Evolutionary conservation across 1,140 invertebrate species (phyloP), one percentile per base, ranked within the genome.

Genomic region (Drosophila nigromelanica): DNA sequence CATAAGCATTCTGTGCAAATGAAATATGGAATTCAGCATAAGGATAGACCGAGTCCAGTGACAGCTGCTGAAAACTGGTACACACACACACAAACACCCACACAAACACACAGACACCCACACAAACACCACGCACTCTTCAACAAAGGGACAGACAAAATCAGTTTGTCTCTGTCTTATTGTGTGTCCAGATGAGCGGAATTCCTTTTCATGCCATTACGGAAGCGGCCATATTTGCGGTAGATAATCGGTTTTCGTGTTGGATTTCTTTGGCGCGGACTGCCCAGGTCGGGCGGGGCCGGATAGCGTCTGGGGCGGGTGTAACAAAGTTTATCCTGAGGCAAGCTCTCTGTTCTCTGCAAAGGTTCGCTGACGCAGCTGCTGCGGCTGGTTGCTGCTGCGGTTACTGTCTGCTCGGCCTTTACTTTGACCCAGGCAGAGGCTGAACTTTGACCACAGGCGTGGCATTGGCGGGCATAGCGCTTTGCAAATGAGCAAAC

Each of bases 221-320:
- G 73, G 78, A 86, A 78, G 63, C 70, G 63, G 74, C 74, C 81
- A 86, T 86, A 86, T 87, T 86, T 83, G 82, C 62, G 82, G 81
- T 62, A 81, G 81, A 87, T 86, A 86, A 86, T 87, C 81, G 82
- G 74, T 86, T 75, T 62, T 73, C 64, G 50, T 67, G 58, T 60
- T 61, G 50, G 37, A 42, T 50, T 27, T 30, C 54, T 50, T 54
- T 56, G 66, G 18, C 35, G 12, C 12, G 5, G n/a, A 5, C 15
- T 6, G 51, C 7, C 15, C 33, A 24, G 30, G 50, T 7, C 37
- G 18, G 10, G n/a, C 12, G 12, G 24, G 1, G n/a, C n/a, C 3
- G 12, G 1, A 27, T 3, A 14, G 3, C 7, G 12, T 40, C 21
- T 5, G 39, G 24, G 39, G 7, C 4, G 40, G 10, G 24, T 8